These are phyloP conservation scores for Timandra comae DNA, from an alignment of 2,888 invertebrate genomes.

Conservation along the genomic window DNA sequence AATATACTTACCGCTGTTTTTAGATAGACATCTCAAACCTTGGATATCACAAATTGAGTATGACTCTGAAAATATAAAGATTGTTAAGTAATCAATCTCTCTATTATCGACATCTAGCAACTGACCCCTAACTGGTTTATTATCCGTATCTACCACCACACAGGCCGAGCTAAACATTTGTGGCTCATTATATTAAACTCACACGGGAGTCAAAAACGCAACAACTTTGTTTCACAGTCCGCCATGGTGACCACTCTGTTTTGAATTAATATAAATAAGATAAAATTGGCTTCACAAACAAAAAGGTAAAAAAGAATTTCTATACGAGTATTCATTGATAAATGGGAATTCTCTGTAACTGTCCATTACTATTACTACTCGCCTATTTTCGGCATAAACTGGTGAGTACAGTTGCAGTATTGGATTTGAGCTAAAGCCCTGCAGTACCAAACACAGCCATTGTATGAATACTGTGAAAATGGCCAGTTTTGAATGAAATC, in stretches of 20 bases:
- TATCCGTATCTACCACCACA: too few relatives aligned
- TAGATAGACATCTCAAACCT: constrained; percentile 75
- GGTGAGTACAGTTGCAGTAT: constrained; percentile 79
- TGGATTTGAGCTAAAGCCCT: constrained; percentile 69
- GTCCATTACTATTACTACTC: constrained; percentile 14
- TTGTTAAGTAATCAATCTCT: neutral
- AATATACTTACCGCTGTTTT: constrained; percentile 42
- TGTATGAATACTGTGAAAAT: constrained; percentile 76
- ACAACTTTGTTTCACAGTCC: too few relatives aligned
- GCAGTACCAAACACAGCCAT: constrained; percentile 77
- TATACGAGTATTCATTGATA: too few relatives aligned
- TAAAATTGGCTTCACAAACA: too few relatives aligned
- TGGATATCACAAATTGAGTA: constrained; percentile 65
- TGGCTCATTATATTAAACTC: too few relatives aligned
- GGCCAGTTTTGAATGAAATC: constrained; percentile 51
- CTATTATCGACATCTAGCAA: neutral
- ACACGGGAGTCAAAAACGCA: too few relatives aligned
- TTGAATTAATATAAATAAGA: too few relatives aligned
- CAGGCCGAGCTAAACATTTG: too few relatives aligned
- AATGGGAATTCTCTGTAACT: too few relatives aligned
- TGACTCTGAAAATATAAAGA: constrained; percentile 44
- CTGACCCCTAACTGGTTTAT: too few relatives aligned
- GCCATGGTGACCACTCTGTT: too few relatives aligned
- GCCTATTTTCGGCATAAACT: constrained; percentile 77
- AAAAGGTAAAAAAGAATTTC: too few relatives aligned